Evolutionary conservation across 2,888 invertebrate species (phyloP).

Genomic region (Timema cristinae): DNA sequence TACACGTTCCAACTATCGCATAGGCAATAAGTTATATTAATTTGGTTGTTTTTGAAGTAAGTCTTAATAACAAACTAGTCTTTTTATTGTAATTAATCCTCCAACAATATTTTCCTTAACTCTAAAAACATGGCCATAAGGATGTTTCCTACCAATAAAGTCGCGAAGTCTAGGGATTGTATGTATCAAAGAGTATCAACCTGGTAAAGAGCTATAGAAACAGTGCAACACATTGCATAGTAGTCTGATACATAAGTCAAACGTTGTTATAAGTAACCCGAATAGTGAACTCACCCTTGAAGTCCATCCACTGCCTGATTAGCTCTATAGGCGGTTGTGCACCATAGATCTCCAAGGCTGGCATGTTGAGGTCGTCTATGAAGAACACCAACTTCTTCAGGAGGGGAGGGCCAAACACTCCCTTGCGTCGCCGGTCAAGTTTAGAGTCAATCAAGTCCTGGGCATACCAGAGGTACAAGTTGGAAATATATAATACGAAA

Average conservation of each 20-base stretch:
- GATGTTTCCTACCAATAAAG: no score
- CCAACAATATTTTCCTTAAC: no score
- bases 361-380: conserved; percentile 91
- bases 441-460: conserved; percentile 74
- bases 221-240: no score
- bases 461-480: background rate
- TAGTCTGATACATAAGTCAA: no score
- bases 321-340: conserved; percentile 89
- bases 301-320: conserved; percentile 83
- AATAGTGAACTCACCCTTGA: conserved; percentile 51
- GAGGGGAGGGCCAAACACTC: conserved; percentile 80
- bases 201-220: background rate
- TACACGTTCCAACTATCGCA: no score
- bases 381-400: conserved; percentile 77
- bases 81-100: no score
- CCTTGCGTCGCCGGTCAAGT: conserved; percentile 70
- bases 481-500: no score
- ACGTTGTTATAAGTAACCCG: background rate
- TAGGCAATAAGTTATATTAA: no score
- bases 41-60: no score
- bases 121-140: no score
- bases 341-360: conserved; percentile 78
- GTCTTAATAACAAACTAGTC: no score
- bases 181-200: background rate
- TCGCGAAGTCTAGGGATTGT: no score